Conservation (phyloP, 2,888 invertebrate species). For the Pterobdella sp. region DNA sequence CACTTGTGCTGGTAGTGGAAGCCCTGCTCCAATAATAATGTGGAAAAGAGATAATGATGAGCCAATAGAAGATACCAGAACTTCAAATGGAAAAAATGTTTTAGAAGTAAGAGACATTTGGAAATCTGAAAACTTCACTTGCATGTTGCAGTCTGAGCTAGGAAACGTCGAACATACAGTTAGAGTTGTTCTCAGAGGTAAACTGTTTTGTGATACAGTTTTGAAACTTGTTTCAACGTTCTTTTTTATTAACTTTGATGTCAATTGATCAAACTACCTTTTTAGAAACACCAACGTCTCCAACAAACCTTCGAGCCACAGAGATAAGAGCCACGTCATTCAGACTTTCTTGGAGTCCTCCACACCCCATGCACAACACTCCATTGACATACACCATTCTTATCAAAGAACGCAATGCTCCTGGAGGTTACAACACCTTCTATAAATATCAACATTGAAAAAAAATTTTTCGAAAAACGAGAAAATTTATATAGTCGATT, state of each 20-base stretch:
- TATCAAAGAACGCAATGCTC: slow-evolving; percentile 61
- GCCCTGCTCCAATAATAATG: slow-evolving; percentile 94
- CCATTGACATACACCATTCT: slow-evolving; percentile 92
- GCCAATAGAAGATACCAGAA: slow-evolving; percentile 65
- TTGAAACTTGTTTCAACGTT: no score
- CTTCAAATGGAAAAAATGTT: slow-evolving; percentile 66
- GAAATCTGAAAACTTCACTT: slow-evolving; percentile 91
- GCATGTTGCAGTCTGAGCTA: slow-evolving; percentile 85
- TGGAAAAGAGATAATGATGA: slow-evolving; percentile 55
- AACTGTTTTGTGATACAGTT: no score
- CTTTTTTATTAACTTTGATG: no score
- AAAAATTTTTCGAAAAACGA: no score
- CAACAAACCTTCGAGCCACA: slow-evolving; percentile 77
- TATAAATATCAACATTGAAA: no score
- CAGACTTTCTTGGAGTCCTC: slow-evolving; percentile 73
- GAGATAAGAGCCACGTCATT: slow-evolving; percentile 90
- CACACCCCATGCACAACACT: slow-evolving; percentile 57
- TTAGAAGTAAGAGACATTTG: slow-evolving; percentile 76
- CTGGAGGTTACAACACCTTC: no score
- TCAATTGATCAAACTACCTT: slow-evolving; percentile 27
- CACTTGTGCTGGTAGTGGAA: slow-evolving; percentile 91
- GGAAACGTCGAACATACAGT: slow-evolving; percentile 82
- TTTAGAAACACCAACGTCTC: slow-evolving; percentile 67
- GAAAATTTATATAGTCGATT: no score
- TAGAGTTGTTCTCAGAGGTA: slow-evolving; percentile 87